Base-by-base conservation (phyloP, 2,888 invertebrate species). In the Trissolcus brochymenae region DNA sequence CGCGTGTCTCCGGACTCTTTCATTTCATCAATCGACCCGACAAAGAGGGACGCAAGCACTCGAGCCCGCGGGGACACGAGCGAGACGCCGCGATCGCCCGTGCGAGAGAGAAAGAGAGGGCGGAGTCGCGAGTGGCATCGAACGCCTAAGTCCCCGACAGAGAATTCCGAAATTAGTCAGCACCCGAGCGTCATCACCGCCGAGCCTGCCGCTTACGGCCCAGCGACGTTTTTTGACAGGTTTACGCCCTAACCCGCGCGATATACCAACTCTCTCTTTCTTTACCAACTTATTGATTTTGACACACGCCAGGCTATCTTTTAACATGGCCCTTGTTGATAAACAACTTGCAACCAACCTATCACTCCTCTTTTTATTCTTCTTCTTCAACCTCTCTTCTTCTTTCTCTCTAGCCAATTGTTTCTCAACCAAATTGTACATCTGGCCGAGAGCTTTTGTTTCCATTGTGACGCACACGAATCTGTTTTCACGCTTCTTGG, bases 151-250 rank as follows among this genome's bases (percentile, higher is more conserved):
- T 60, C 60, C 57, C 55, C 40, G 61, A 55, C 64, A 57, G 71
- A 64, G 64, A 71, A 64, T 71, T 71, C 71, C 71, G 71, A 71
- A 71, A 71, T 71, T 71, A 71, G 64, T 71, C 43, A 64, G 62
- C 66, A 54, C 43, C 43, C 35, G 11, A 35, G 35, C 35, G 35
- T 35, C 35, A 35, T 2, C 14, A 29, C 55, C 4, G 53, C 50
- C 19, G 17, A 41, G 21, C 35, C 21, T 54, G 41, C 51, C 50
- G 13, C 64, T 53, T n/a, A 14, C 54, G 43, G 29, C 16, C 21
- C 61, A 21, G 11, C 19, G 35, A 40, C 21, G 16, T 43, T 59
- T n/a, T 68, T 57, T 67, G 66, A 67, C 66, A 67, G 66, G 57
- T 67, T 57, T 57, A 67, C 66, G 66, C 66, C 57, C 66, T 57